Conservation (phyloP, 2,888 invertebrate genomes). For the Axea sp. region DNA sequence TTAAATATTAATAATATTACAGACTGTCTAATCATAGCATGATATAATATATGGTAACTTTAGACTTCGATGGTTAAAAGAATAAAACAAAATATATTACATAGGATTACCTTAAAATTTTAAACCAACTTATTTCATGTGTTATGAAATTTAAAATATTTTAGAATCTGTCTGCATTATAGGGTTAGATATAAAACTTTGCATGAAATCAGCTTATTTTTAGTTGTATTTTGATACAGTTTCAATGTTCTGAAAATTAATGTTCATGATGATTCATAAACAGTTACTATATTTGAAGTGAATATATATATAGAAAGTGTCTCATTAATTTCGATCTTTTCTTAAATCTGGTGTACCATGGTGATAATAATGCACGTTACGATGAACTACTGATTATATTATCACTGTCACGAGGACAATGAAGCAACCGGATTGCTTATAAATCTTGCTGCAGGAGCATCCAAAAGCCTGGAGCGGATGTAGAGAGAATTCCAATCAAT, state of each 20-base stretch:
- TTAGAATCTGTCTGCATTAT: too few species aligned
- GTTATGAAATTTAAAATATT: too few species aligned
- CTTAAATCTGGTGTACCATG: conserved; percentile 23
- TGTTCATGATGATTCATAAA: conserved; percentile 24
- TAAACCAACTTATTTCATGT: too few species aligned
- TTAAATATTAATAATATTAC: too few species aligned
- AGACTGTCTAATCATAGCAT: too few species aligned
- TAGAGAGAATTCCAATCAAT: conserved; percentile 65
- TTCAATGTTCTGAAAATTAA: conserved; percentile 15
- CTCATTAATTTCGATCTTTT: conserved; percentile 42
- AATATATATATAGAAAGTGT: conserved; percentile 1
- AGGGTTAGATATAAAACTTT: too few species aligned
- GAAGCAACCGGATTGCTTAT: conserved; percentile 64
- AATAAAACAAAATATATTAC: too few species aligned
- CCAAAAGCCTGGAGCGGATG: conserved; percentile 55
- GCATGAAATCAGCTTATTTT: too few species aligned
- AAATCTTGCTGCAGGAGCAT: conserved; percentile 60
- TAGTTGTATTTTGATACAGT: not conserved
- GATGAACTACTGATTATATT: conserved; percentile 51
- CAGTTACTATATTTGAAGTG: conserved; percentile 7
- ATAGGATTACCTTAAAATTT: too few species aligned
- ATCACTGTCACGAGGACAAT: conserved; percentile 60
- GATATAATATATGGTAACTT: too few species aligned
- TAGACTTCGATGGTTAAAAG: too few species aligned
- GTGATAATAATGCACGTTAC: conserved; percentile 37